Conservation (phyloP, 2,113 vertebrate genomes). For the Laticauda colubrina region DNA sequence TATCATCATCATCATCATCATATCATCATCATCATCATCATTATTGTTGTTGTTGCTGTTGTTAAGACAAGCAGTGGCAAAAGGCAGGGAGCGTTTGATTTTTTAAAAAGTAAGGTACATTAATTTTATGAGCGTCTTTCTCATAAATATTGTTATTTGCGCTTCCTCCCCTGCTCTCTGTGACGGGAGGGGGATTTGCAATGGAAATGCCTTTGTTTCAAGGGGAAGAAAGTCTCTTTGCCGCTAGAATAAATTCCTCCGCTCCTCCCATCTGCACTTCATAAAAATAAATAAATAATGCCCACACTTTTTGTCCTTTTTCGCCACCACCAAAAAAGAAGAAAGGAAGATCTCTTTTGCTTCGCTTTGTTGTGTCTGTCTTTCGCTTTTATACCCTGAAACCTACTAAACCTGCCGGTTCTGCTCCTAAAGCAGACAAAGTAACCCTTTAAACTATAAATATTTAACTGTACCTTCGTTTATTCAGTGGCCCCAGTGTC, state of each 20-base stretch:
- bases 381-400: slow-evolving; percentile 22
- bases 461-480: slow-evolving; percentile 16
- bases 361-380: background rate
- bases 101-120: slow-evolving; percentile 25
- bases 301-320: background rate
- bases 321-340: background rate
- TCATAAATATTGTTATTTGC: slow-evolving; percentile 55
- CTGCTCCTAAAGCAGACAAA: slow-evolving; percentile 25
- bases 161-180: slow-evolving; percentile 20
- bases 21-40: too few species aligned
- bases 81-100: slow-evolving; percentile 45
- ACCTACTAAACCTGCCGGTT: background rate
- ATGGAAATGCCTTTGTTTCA: slow-evolving; percentile 55
- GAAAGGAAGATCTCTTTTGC: background rate
- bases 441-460: slow-evolving; percentile 27
- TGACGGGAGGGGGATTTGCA: slow-evolving; percentile 35
- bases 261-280: slow-evolving; percentile 8
- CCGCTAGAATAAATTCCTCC: slow-evolving; percentile 41
- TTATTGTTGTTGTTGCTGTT: slow-evolving; percentile 1
- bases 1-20: background rate
- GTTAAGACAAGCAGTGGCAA: slow-evolving; percentile 38
- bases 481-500: slow-evolving; percentile 8
- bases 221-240: slow-evolving; percentile 39
- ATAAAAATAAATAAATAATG: slow-evolving; percentile 42
- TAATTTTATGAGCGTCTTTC: slow-evolving; percentile 36